phyloP scores from a whole-genome alignment of 2,888 invertebrate genomes.

The Cheilosia urbana region DNA sequence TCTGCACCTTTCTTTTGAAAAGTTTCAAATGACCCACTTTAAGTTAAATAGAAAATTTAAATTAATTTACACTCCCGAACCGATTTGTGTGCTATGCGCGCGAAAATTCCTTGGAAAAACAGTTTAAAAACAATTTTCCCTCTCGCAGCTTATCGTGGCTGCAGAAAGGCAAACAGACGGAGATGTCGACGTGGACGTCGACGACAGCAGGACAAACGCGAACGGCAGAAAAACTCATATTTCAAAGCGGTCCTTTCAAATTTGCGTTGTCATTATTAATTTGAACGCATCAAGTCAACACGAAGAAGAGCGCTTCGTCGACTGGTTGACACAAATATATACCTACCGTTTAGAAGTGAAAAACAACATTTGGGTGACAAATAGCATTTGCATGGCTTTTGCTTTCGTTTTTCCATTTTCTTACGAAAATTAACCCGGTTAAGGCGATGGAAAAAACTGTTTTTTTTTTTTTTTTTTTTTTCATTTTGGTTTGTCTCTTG shows the following conservation, averaged over 20 bases:
- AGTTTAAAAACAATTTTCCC: conserved; percentile 62
- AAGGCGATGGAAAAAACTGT: conserved; percentile 38
- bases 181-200: no score
- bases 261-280: conserved; percentile 71
- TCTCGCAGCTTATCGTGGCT: conserved; percentile 18
- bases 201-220: conserved; percentile 37
- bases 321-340: conserved; percentile 52
- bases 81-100: background rate
- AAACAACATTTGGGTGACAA: conserved; percentile 62
- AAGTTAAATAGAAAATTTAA: conserved; percentile 62
- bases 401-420: conserved; percentile 23
- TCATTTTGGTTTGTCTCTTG: conserved; percentile 1
- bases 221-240: conserved; percentile 58
- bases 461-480: conserved; percentile 23
- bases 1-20: conserved; percentile 3
- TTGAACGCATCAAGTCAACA: conserved; percentile 71
- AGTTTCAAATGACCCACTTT: conserved; percentile 49
- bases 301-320: conserved; percentile 16
- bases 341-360: conserved; percentile 65
- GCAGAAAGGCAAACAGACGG: background rate
- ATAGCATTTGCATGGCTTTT: conserved; percentile 52
- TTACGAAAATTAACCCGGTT: conserved; percentile 68
- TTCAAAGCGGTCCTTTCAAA: conserved; percentile 73
- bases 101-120: conserved; percentile 11
- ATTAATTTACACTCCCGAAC: conserved; percentile 45